A percentile compares a stretch with the other conserved stretches of the same genome.
Conservation (phyloP, 2,113 vertebrate species). For the Toxotes jaculatrix region DNA sequence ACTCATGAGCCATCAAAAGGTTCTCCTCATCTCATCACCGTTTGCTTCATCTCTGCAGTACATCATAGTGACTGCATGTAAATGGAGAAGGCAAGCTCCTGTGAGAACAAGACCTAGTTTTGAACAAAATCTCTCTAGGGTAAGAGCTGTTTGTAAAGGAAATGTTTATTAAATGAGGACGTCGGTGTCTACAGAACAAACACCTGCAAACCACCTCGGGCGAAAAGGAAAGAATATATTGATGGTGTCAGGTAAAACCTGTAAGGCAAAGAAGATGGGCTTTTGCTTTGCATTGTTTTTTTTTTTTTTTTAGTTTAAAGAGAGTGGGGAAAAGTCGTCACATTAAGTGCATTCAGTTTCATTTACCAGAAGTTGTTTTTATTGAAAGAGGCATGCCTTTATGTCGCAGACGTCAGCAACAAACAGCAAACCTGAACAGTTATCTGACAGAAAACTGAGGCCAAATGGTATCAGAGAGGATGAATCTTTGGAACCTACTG, state of each 20-base stretch:
- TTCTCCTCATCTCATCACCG: not conserved
- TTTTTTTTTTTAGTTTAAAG: not conserved
- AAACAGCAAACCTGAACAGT: conserved; percentile 36
- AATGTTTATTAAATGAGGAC: conserved; percentile 23
- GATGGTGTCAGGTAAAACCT: not conserved
- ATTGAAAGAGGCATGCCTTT: conserved; percentile 60
- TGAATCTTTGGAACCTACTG: conserved; percentile 51
- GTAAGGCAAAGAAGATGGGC: not conserved
- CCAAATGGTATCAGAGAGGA: not conserved
- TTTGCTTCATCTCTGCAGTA: not conserved
- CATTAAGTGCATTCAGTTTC: not conserved
- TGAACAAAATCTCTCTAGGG: conserved; percentile 1
- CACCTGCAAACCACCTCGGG: conserved; percentile 10
- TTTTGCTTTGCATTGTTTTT: not conserved
- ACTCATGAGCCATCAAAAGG: conserved; percentile 14
- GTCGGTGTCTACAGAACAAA: conserved; percentile 26
- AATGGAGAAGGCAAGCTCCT: not conserved
- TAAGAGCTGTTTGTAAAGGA: not conserved
- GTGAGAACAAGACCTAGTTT: conserved; percentile 22
- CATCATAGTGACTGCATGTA: not conserved
- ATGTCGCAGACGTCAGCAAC: conserved; percentile 36
- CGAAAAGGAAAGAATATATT: not conserved
- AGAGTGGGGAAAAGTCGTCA: not conserved
- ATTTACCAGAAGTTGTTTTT: conserved; percentile 61
- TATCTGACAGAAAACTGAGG: conserved; percentile 33